Evolutionary conservation across 2,888 invertebrate species (phyloP), one percentile per base, ranked within the genome.

Genomic region (Lasius fuliginosus): DNA sequence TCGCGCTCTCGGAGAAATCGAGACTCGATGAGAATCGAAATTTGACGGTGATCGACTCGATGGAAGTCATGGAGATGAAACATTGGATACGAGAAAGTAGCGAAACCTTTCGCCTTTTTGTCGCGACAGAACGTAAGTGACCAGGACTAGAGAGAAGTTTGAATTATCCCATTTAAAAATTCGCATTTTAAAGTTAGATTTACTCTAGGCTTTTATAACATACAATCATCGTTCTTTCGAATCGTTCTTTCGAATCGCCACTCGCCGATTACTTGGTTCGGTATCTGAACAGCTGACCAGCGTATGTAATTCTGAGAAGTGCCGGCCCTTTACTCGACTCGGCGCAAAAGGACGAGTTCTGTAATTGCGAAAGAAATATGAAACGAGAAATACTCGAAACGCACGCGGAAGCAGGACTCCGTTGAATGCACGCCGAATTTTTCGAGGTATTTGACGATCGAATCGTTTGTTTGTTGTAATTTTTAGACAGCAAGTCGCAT

Each of bases 291-390:
- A 36, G 36, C 36, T 36, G 27, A 33, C 33, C 49, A 46, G 33
- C 15, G 75, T 18, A 76, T 49, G n/a, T 53, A 76, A 76, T 76
- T 76, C 75, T 36, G 64, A 65, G 75, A 76, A 76, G 11, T 30
- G 18, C 15, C 75, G 64, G 75, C 75, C 64, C 75, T 40, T 3
- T 9, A 9, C 11, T 3, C 33, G 49, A 18, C 11, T 3, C 33
- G 49, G 18, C 64, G 36, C 64, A 36, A 76, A 23, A 36, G 53
- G 75, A 76, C 36, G 64, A 76, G 64, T 76, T 76, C 49, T 65
- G 49, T 23, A 64, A 76, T 64, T 33, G 75, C 46, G 75, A 46
- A 30, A 23, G 18, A 64, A 49, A 46, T 49, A 23, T 23, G 23
- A 49, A 62, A 74, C 15, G 6, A n/a, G 49, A 36, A 5, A 36